Conservation (phyloP, 30 jellyfish, hydroid and myxozoan genomes). For the Cassiopea xamachana region DNA sequence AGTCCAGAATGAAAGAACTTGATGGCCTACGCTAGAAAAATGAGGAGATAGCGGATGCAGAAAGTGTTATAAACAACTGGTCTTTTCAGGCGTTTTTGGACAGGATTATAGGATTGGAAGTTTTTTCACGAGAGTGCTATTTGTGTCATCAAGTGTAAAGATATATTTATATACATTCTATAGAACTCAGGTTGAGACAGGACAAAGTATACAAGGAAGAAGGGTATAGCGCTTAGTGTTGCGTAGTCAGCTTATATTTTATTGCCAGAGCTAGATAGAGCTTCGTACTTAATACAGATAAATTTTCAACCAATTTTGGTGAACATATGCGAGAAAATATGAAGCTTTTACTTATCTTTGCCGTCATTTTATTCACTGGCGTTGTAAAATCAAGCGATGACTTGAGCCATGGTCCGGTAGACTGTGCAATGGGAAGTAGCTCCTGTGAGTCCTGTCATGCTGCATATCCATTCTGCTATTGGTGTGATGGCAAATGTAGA, state of each 20-base stretch:
- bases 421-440: conserved; percentile 61
- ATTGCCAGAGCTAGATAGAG: neutral
- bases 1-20: neutral
- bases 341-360: neutral
- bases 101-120: no score
- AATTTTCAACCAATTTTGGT: neutral
- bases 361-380: neutral
- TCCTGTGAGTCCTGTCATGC: conserved; percentile 75
- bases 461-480: conserved; percentile 71
- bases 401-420: conserved; percentile 50
- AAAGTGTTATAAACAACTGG: neutral
- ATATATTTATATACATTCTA: no score
- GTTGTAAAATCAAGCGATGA: neutral
- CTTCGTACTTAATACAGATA: neutral
- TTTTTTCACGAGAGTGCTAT: no score
- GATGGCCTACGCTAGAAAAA: neutral
- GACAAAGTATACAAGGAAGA: no score
- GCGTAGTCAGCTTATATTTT: no score
- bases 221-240: no score
- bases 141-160: no score
- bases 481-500: conserved; percentile 72
- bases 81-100: no score
- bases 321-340: neutral
- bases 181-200: no score
- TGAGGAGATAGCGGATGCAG: neutral